phyloP scores from a whole-genome alignment of 2,888 invertebrate genomes.

The Cetonia aurata region DNA sequence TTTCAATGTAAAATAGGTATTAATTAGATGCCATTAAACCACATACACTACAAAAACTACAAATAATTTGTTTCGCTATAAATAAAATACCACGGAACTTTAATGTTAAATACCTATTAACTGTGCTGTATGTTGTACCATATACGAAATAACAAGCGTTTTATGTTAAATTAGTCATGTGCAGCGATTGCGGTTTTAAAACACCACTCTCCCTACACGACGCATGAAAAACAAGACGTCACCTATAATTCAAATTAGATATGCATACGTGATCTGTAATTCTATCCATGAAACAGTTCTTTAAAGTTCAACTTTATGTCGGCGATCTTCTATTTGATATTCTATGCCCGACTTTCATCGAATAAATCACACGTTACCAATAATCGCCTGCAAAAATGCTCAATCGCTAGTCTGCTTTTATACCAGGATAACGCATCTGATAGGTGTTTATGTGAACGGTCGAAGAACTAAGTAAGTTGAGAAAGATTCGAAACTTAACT shows the following conservation, averaged over 20 bases:
- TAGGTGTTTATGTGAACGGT: no score
- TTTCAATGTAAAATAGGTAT: no score
- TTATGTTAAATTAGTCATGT: constrained; percentile 8
- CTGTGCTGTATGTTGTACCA: not conserved
- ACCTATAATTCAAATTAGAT: constrained; percentile 31
- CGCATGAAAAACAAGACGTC: constrained; percentile 16
- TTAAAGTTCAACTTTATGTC: constrained; percentile 35
- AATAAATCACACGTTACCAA: constrained; percentile 34
- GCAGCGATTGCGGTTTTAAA: constrained; percentile 29
- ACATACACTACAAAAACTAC: no score
- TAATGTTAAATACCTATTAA: constrained; percentile 1
- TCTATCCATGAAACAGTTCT: constrained; percentile 34
- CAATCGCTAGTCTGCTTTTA: not conserved
- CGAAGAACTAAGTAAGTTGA: no score
- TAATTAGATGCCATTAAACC: no score
- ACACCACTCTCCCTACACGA: constrained; percentile 18
- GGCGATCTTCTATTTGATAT: constrained; percentile 29
- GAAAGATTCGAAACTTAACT: no score
- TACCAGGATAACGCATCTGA: no score
- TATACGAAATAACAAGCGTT: constrained; percentile 9
- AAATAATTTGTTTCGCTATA: not conserved
- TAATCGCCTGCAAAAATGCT: constrained; percentile 11
- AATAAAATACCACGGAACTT: not conserved
- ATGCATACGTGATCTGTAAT: constrained; percentile 36
- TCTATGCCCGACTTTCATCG: constrained; percentile 36